Evolutionary conservation across 2,797 vertebrate genomes (phyloP).

Genomic region (Dipus sagitta): DNA sequence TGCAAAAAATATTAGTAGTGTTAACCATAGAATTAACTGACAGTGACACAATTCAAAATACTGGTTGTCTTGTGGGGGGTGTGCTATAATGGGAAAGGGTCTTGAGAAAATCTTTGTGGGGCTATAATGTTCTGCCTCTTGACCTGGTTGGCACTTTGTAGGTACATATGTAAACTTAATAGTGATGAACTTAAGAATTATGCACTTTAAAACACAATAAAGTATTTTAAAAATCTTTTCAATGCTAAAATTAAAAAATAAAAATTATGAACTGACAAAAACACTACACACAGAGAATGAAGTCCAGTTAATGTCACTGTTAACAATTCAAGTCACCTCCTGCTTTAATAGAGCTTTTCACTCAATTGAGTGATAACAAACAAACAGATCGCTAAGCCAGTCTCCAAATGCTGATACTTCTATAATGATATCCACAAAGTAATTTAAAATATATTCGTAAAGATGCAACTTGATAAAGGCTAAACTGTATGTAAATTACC

Average conservation of each 20-base stretch:
- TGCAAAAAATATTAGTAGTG: slow-evolving; percentile 19
- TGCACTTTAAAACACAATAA: background rate
- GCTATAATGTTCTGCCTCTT: background rate
- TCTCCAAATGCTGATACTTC: background rate
- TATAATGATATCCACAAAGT: slow-evolving; percentile 15
- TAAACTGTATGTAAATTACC: slow-evolving; percentile 55
- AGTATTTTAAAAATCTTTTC: slow-evolving; percentile 1
- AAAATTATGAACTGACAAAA: slow-evolving; percentile 60
- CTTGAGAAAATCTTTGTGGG: background rate
- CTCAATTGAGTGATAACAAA: slow-evolving; percentile 21
- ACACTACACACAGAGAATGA: slow-evolving; percentile 33
- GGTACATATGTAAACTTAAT: background rate
- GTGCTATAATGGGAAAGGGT: background rate
- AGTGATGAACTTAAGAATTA: background rate
- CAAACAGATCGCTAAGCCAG: background rate
- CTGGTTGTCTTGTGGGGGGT: background rate
- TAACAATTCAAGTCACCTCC: slow-evolving; percentile 15
- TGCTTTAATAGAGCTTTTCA: slow-evolving; percentile 43
- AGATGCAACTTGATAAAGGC: background rate
- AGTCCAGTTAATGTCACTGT: slow-evolving; percentile 29
- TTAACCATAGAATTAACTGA: slow-evolving; percentile 28
- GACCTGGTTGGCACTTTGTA: background rate
- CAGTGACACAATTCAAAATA: slow-evolving; percentile 3
- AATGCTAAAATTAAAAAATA: slow-evolving; percentile 24
- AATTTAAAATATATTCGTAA: slow-evolving; percentile 29